A percentile compares a stretch with the other conserved stretches of the same genome.
Evolutionary conservation across 2,888 invertebrate genomes (phyloP).

Genomic region (Brachyopa scutellaris): DNA sequence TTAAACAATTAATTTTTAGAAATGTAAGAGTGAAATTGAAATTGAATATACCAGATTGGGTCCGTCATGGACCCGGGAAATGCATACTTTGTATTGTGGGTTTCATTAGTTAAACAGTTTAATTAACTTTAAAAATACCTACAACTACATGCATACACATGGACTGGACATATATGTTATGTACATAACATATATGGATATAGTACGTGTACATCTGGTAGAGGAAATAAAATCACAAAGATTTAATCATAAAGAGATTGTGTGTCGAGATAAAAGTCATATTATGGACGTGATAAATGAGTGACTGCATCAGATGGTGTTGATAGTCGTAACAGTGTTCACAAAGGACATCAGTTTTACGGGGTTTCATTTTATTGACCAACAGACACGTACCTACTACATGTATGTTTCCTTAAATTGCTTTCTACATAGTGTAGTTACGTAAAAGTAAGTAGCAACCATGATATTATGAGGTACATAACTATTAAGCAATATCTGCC

Average conservation of each 20-base stretch:
- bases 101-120: too few species aligned
- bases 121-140: too few species aligned
- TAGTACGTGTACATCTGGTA: not conserved
- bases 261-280: constrained; percentile 9
- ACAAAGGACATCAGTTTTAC: constrained; percentile 28
- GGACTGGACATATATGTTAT: too few species aligned
- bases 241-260: constrained; percentile 19
- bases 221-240: constrained; percentile 17
- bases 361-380: constrained; percentile 40
- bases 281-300: constrained; percentile 24
- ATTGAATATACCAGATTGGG: too few species aligned
- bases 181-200: too few species aligned
- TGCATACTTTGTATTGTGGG: too few species aligned
- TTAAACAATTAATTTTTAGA: too few species aligned
- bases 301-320: constrained; percentile 15
- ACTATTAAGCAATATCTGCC: not conserved
- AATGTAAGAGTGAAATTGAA: too few species aligned
- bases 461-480: too few species aligned
- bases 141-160: too few species aligned
- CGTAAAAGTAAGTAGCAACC: constrained; percentile 8
- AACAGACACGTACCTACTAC: constrained; percentile 13
- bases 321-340: constrained; percentile 6
- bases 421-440: not conserved
- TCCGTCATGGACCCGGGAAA: too few species aligned
- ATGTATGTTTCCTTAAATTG: constrained; percentile 14